These are phyloP conservation scores for Pelecanoides urinatrix DNA, from an alignment of 2,113 vertebrate species.

Conservation along the genomic window DNA sequence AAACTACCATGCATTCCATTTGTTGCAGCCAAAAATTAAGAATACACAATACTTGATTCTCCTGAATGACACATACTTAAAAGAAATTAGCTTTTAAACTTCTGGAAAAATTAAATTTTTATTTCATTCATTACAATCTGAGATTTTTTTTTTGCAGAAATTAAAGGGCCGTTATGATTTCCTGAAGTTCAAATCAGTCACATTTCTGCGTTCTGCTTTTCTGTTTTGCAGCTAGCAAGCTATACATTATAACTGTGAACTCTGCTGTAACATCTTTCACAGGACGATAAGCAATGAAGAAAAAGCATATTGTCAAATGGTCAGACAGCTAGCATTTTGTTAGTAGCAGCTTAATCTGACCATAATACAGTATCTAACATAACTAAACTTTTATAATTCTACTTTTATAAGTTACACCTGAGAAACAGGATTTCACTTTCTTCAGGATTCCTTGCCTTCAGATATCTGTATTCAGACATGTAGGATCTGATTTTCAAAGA, in stretches of 20 bases:
- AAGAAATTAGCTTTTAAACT: background rate
- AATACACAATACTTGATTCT: background rate
- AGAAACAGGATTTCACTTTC: background rate
- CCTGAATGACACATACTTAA: background rate
- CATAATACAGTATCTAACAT: background rate
- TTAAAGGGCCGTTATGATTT: background rate
- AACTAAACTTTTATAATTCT: background rate
- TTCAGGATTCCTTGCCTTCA: background rate
- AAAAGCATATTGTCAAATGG: background rate
- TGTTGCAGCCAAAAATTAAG: background rate
- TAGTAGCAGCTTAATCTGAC: background rate
- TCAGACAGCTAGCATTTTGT: background rate
- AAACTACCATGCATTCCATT: background rate
- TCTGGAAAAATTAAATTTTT: background rate
- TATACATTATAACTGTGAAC: background rate
- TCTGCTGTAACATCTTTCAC: background rate
- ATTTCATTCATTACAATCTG: background rate
- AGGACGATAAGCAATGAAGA: background rate
- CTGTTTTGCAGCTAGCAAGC: background rate
- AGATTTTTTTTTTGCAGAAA: background rate
- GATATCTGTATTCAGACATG: background rate
- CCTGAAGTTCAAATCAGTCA: background rate
- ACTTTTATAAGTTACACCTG: background rate
- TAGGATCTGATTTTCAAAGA: background rate
- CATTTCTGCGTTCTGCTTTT: background rate